Evolutionary conservation across 1,140 invertebrate genomes (phyloP), one percentile per base, ranked within the genome.

Genomic region (Vollenhovia emeryi): DNA sequence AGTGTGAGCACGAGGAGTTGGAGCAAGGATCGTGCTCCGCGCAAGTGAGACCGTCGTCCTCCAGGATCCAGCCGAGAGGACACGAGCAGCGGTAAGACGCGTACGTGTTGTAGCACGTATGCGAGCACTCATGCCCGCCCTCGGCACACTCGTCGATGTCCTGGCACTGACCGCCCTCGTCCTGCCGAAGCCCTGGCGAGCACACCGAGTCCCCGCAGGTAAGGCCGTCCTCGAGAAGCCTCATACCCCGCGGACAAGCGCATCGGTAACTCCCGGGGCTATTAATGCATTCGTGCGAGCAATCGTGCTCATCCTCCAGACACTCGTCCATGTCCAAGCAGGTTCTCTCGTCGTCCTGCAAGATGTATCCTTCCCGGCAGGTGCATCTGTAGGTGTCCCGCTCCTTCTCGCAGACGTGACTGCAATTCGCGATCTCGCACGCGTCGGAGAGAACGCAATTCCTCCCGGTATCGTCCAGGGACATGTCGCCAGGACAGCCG

Each of bases 71-170:
- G 11, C 97, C 97, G 2, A 95, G 94, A 0, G 96, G 97, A 93
- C 97, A 98, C 48, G 97, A 96, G 90, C 97, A 98, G 6, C 94
- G 93, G 91, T 96, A 98, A 2, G 96, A 96, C 9, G 97, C 97
- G 1, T 95, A 95, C 0, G 78, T 66, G 64, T 94, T 94, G 27
- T 74, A 7, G 36, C 93, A 94, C 0, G 57, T n/a, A n/a, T 94
- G 91, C 1, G 92, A 92, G 60, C 93, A 94, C 3, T 96, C 96
- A 92, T 98, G 97, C 40, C 93, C 90, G 30, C 96, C 96, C 96
- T 96, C 15, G 96, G 96, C 93, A n/a, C 98, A 98, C 93, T 98
- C 98, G 94, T 98, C 97, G 6, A 96, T 96, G 96, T 94, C 97
- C 95, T 78, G 89, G 85, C 88, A 96, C 87, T 93, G 94, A 95